These are phyloP conservation scores for Ischnura elegans DNA, from an alignment of 2,888 invertebrate species.

Conservation along the genomic window DNA sequence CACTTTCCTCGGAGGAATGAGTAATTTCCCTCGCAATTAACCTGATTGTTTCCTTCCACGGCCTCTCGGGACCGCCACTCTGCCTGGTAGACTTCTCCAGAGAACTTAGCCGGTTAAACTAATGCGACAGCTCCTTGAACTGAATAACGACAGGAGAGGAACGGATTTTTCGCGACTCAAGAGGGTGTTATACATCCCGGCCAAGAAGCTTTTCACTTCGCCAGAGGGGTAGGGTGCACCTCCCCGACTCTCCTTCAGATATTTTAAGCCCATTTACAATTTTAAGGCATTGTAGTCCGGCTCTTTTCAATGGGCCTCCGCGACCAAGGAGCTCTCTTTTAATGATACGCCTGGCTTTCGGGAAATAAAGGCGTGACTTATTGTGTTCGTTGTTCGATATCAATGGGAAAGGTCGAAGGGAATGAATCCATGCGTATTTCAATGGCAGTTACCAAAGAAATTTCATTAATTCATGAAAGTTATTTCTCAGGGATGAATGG, in stretches of 20 bases:
- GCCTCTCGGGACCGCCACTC: constrained; percentile 48
- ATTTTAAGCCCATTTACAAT: constrained; percentile 34
- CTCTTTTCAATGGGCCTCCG: not conserved
- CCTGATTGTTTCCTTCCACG: constrained; percentile 59
- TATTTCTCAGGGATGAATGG: too few species aligned
- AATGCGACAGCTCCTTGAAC: constrained; percentile 54
- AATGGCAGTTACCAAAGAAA: not conserved
- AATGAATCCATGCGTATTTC: not conserved
- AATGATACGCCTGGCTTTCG: not conserved
- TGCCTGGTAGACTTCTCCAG: constrained; percentile 24
- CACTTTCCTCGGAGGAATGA: constrained; percentile 33
- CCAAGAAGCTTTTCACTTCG: constrained; percentile 48
- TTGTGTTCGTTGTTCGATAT: not conserved
- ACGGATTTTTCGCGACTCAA: constrained; percentile 37
- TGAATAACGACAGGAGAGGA: constrained; percentile 44
- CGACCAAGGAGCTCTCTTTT: not conserved
- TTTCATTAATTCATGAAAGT: too few species aligned
- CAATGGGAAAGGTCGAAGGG: not conserved
- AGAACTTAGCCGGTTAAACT: constrained; percentile 59
- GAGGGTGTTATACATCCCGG: constrained; percentile 39
- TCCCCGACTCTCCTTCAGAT: constrained; percentile 9
- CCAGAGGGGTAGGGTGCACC: not conserved
- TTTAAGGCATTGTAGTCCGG: not conserved
- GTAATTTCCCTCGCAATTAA: constrained; percentile 65
- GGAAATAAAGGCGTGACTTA: not conserved